Evolutionary conservation across 2,797 vertebrate genomes (phyloP).

Genomic region (Megalops cyprinoides): DNA sequence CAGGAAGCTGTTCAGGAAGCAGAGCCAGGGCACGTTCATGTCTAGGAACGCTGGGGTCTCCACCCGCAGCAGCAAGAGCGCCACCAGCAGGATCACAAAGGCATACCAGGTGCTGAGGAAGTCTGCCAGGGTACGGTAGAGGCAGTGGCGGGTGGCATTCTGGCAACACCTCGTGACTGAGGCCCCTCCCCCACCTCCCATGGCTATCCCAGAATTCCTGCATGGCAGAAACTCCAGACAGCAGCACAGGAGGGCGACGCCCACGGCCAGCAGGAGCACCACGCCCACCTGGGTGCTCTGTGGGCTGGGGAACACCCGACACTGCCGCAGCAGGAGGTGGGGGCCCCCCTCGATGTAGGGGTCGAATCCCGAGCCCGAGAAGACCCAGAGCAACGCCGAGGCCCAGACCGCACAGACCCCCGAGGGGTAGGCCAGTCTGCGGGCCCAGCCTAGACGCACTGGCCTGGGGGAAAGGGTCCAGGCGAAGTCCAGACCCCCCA

Average conservation of each 20-base stretch:
- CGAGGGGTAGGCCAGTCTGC: conserved; percentile 50
- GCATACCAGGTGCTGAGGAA: conserved; percentile 81
- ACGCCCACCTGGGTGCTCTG: conserved; percentile 69
- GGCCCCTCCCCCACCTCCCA: conserved; percentile 24
- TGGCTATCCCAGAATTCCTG: background rate
- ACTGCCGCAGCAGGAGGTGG: conserved; percentile 51
- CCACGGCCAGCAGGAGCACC: conserved; percentile 46
- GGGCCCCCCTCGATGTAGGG: conserved; percentile 50
- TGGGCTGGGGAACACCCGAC: conserved; percentile 64
- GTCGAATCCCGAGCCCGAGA: conserved; percentile 55
- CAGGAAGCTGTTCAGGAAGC: conserved; percentile 85
- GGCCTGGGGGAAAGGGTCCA: conserved; percentile 54
- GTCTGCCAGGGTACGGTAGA: conserved; percentile 60
- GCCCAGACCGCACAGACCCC: conserved; percentile 69
- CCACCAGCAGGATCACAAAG: conserved; percentile 73
- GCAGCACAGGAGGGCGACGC: conserved; percentile 47
- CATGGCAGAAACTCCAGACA: conserved; percentile 52
- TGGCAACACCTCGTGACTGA: conserved; percentile 30
- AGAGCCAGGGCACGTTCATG: conserved; percentile 83
- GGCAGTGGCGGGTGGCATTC: conserved; percentile 44
- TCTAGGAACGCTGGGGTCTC: conserved; percentile 80
- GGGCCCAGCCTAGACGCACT: conserved; percentile 31
- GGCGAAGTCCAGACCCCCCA: conserved; percentile 74
- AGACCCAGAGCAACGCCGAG: conserved; percentile 60
- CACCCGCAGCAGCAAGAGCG: conserved; percentile 62